Evolutionary conservation across 1,140 invertebrate species (phyloP).

Genomic region (Delia radicum): DNA sequence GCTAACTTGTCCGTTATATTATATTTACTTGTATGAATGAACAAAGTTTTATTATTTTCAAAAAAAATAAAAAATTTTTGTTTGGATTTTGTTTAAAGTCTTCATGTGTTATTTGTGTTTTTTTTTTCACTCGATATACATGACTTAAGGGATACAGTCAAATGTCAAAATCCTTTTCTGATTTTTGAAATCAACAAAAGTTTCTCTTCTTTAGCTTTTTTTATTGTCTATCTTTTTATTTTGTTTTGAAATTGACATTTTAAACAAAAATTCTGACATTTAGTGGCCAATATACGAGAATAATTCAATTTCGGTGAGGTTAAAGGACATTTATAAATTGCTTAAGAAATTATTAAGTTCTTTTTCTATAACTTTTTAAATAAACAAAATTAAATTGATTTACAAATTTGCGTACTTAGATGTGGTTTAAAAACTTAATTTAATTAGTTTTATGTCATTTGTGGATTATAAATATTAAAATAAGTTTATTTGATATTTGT

Average conservation of each 20-base stretch:
- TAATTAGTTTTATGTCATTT: no score
- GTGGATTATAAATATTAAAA: no score
- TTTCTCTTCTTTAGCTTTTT: neutral
- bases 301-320: neutral
- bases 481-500: no score
- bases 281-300: neutral
- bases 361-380: neutral
- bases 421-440: no score
- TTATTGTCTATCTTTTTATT: neutral
- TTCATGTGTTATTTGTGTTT: neutral
- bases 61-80: no score
- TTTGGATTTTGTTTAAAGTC: neutral
- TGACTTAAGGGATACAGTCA: neutral
- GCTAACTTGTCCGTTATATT: no score
- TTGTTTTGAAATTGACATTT: neutral
- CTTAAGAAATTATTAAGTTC: neutral
- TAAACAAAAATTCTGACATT: slow-evolving; percentile 14
- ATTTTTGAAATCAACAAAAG: slow-evolving; percentile 6
- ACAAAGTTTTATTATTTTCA: no score
- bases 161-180: slow-evolving; percentile 17
- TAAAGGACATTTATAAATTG: neutral
- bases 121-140: neutral
- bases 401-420: neutral
- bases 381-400: neutral
- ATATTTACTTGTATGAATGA: no score